Evolutionary conservation across 2,888 invertebrate genomes (phyloP).

Genomic region (Calameuta filiformis): DNA sequence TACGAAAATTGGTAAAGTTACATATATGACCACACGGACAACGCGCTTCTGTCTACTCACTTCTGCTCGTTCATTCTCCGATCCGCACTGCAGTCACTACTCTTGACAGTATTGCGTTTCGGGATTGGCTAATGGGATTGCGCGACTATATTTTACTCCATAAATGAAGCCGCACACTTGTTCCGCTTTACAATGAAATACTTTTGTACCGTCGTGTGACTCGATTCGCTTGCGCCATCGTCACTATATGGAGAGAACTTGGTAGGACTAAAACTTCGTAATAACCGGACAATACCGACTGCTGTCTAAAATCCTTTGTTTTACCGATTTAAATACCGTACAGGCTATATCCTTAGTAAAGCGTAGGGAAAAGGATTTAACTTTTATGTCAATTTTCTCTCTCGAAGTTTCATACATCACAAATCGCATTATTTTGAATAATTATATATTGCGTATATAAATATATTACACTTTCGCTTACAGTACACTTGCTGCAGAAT

Average conservation of each 20-base stretch:
- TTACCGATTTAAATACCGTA: neutral
- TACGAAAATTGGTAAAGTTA: neutral
- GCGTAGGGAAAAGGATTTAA: neutral
- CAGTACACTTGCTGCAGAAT: conserved; percentile 54
- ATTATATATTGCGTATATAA: conserved; percentile 52
- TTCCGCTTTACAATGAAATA: neutral
- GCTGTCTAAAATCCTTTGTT: neutral
- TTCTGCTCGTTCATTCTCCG: neutral
- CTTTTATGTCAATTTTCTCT: neutral
- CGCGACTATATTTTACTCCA: neutral
- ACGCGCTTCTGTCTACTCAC: neutral
- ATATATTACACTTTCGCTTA: conserved; percentile 58
- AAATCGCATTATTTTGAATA: neutral
- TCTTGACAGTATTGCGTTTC: neutral
- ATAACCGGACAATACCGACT: neutral
- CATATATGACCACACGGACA: neutral
- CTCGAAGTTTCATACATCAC: neutral
- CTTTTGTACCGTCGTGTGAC: neutral
- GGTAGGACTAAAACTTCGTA: neutral
- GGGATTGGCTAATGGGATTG: neutral
- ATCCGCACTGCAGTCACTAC: neutral
- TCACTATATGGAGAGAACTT: neutral
- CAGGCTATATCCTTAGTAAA: neutral
- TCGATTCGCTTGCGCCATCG: neutral
- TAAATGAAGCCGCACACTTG: neutral